Percentiles rank a stretch among this genome's conserved stretches.
Conservation (phyloP, 1,140 invertebrate species). For the Brachionus rubens region DNA sequence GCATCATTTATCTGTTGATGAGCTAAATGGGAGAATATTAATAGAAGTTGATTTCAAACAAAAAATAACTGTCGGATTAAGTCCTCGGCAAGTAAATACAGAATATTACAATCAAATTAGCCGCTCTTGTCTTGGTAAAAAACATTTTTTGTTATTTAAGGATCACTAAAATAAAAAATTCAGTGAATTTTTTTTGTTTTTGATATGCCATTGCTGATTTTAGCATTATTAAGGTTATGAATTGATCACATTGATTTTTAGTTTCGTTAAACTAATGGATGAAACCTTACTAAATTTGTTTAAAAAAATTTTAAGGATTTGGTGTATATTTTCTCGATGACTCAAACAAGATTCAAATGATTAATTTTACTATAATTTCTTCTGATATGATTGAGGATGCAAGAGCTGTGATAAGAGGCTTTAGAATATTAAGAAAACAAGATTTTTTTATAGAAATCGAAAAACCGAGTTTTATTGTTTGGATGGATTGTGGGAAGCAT, state of each 20-base stretch:
- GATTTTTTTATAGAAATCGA: slow-evolving; percentile 7
- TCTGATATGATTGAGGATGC: slow-evolving; percentile 25
- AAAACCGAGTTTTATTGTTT: slow-evolving; percentile 7
- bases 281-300: too few species aligned
- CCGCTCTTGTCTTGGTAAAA: not conserved
- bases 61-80: slow-evolving; percentile 17
- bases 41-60: slow-evolving; percentile 40
- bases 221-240: too few species aligned
- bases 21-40: not conserved
- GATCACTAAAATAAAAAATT: too few species aligned
- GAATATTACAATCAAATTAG: slow-evolving; percentile 29
- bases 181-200: not conserved
- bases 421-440: slow-evolving; percentile 11
- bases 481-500: slow-evolving; percentile 34
- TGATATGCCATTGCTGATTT: not conserved
- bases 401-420: slow-evolving; percentile 14
- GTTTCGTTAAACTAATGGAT: too few species aligned
- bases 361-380: slow-evolving; percentile 23
- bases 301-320: not conserved
- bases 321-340: slow-evolving; percentile 5
- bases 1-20: not conserved
- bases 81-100: slow-evolving; percentile 8
- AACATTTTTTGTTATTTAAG: too few species aligned
- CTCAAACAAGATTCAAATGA: not conserved
- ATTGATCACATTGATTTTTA: too few species aligned